Conservation (phyloP, 2,113 vertebrate species). For the Chaenocephalus aceratus region DNA sequence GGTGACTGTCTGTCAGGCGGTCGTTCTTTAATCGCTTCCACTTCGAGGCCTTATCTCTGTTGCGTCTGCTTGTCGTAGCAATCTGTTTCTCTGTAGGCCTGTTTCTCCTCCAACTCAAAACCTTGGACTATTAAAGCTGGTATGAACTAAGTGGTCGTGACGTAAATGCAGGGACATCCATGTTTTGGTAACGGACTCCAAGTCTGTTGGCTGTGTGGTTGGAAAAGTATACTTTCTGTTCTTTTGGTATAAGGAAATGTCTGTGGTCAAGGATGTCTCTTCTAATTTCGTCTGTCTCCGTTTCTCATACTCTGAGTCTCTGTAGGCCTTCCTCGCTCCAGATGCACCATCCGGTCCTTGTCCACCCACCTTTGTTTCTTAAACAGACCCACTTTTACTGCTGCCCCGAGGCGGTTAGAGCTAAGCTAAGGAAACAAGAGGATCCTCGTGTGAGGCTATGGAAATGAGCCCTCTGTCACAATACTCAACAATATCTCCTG, state of each 20-base stretch:
- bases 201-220: conserved; percentile 34
- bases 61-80: conserved; percentile 57
- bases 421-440: conserved; percentile 71
- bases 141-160: conserved; percentile 43
- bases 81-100: conserved; percentile 34
- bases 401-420: conserved; percentile 73
- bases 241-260: conserved; percentile 35
- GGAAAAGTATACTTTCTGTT: conserved; percentile 36
- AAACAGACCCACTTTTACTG: conserved; percentile 82
- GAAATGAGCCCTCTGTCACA: conserved; percentile 83
- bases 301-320: conserved; percentile 35
- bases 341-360: conserved; percentile 59
- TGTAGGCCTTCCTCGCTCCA: conserved; percentile 49
- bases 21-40: conserved; percentile 38
- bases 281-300: conserved; percentile 35
- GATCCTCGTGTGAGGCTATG: conserved; percentile 75
- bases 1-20: conserved; percentile 65
- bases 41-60: conserved; percentile 58
- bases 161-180: conserved; percentile 48
- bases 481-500: conserved; percentile 81
- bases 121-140: conserved; percentile 58
- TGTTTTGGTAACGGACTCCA: conserved; percentile 40
- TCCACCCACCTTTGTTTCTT: conserved; percentile 74
- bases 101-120: conserved; percentile 44
- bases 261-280: conserved; percentile 55